Conservation (phyloP, 2,797 vertebrate species). For the Etheostoma perlongum region DNA sequence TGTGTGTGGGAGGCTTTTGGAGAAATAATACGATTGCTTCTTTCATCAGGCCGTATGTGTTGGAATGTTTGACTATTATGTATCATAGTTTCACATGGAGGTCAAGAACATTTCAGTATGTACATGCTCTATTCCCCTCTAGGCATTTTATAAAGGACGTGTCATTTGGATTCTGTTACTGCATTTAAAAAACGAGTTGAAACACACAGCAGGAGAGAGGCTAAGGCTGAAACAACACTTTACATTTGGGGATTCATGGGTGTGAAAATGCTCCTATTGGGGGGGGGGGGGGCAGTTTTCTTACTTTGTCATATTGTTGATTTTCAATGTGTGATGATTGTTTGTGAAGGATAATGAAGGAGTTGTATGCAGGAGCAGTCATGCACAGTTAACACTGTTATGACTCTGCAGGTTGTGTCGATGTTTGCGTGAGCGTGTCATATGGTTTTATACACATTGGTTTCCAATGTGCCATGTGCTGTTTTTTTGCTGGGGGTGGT, state of each 20-base stretch:
- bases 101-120: slow-evolving; percentile 51
- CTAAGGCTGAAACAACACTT: slow-evolving; percentile 45
- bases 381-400: slow-evolving; percentile 18
- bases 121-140: slow-evolving; percentile 36
- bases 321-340: slow-evolving; percentile 69
- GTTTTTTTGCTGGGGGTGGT: slow-evolving; percentile 28
- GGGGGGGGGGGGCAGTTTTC: slow-evolving; percentile 55
- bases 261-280: slow-evolving; percentile 41
- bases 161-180: slow-evolving; percentile 29
- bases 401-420: slow-evolving; percentile 59
- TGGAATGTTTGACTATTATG: slow-evolving; percentile 70
- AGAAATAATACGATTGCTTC: slow-evolving; percentile 41
- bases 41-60: slow-evolving; percentile 46
- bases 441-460: slow-evolving; percentile 71
- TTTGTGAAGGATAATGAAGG: slow-evolving; percentile 78
- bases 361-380: slow-evolving; percentile 57
- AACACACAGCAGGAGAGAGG: slow-evolving; percentile 34
- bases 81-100: slow-evolving; percentile 57
- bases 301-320: slow-evolving; percentile 74
- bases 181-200: slow-evolving; percentile 40
- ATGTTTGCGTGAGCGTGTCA: slow-evolving; percentile 57
- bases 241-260: slow-evolving; percentile 34
- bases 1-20: slow-evolving; percentile 58
- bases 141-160: slow-evolving; percentile 34
- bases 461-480: slow-evolving; percentile 71